phyloP scores from a whole-genome alignment of 2,888 invertebrate genomes.

The Diabrotica balteata region DNA sequence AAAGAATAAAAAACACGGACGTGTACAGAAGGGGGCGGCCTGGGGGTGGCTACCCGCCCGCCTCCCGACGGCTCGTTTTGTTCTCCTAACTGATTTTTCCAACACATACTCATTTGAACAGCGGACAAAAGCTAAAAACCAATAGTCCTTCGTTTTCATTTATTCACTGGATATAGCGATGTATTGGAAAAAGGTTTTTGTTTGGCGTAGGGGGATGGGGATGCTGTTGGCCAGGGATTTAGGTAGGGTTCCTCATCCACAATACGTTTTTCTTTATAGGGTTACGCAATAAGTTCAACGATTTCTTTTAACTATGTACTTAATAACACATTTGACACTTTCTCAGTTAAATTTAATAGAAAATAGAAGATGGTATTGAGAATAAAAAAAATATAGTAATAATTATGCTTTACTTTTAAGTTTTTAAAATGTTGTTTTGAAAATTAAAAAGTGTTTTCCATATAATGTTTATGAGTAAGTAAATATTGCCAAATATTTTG shows the following conservation, averaged over 20 bases:
- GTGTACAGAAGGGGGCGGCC: constrained; percentile 49
- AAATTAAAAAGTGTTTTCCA: too few species aligned
- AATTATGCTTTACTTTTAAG: too few species aligned
- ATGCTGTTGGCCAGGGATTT: constrained; percentile 40
- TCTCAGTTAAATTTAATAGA: too few species aligned
- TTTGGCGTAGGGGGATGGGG: constrained; percentile 52
- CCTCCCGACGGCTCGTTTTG: constrained; percentile 52
- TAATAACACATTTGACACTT: too few species aligned
- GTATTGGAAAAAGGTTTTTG: constrained; percentile 62
- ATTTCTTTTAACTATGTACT: background rate
- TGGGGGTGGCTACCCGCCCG: constrained; percentile 35
- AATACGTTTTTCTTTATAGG: background rate
- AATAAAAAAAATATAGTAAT: too few species aligned
- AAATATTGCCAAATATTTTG: too few species aligned
- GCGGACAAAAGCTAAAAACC: constrained; percentile 63
- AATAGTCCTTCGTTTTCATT: constrained; percentile 63
- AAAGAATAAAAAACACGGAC: constrained; percentile 61
- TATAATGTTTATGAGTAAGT: too few species aligned
- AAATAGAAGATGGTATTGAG: too few species aligned
- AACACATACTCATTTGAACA: constrained; percentile 58
- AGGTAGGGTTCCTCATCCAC: constrained; percentile 20
- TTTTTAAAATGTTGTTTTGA: too few species aligned
- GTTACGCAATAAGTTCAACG: constrained; percentile 9
- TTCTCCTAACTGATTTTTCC: constrained; percentile 61
- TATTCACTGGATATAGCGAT: constrained; percentile 60